Base-by-base conservation (phyloP, 1,140 invertebrate genomes). In the Drosophila kikkawai region DNA sequence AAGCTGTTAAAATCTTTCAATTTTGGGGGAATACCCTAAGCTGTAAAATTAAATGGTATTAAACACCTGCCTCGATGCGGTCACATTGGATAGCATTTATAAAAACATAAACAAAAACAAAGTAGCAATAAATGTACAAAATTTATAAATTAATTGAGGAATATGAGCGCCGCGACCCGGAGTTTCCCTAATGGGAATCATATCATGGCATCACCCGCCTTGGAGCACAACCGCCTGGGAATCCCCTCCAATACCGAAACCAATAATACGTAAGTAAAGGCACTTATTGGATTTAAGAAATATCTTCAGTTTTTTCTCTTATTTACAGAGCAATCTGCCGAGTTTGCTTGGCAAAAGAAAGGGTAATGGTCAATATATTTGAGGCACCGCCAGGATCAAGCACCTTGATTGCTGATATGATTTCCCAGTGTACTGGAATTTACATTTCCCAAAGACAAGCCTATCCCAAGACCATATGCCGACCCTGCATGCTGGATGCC, bases 351-450 rank as follows among this genome's bases (percentile, higher is more conserved):
- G 7, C 51, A 22, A 55, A 22, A 15, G 7, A 22, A 22, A 15
- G 34, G 17, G 4, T 37, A 0, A 37, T 55, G 51, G 7, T 9
- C 13, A 37, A 15, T 15, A 37, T 55, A 37, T 55, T 37, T 15
- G 19, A 22, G 13, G 0, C 8, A 22, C 19, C 7, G 7, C 13
- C 51, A 22, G 51, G 34, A 11, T 3, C 17, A 22, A 55, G 7
- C 34, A 55, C 13, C 17, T 6, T 13, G 7, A 55, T 55, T 37
- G 51, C 51, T 2, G 34, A 22, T 13, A 55, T 55, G 51, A 55
- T 55, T 15, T 55, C 34, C 17, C 34, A 55, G 13, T 55, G 51
- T 12, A 55, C 51, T 8, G 51, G 51, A 36, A 22, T 55, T 22
- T 55, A 37, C 12, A 22, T 55, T 9, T 37, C 34, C 51, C 12